Percentiles rank a stretch among this genome's conserved stretches.
phyloP scores from a whole-genome alignment of 2,797 vertebrate genomes.

The Darevskia mixta region DNA sequence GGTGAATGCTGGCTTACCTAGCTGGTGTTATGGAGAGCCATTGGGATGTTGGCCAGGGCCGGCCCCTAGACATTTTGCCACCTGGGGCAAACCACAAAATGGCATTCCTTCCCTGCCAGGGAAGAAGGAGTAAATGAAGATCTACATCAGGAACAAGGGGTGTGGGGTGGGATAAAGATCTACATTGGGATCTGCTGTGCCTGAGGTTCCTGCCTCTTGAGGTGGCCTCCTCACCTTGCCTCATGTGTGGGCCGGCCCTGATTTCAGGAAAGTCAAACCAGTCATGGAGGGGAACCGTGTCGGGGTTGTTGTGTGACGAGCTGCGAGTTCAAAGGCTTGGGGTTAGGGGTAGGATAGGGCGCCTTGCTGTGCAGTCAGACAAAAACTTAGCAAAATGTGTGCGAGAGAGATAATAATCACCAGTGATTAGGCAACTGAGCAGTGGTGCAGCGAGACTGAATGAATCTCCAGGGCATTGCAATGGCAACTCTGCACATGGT shows the following conservation, averaged over 20 bases:
- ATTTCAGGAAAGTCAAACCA: background rate
- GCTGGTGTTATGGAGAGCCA: too few relatives aligned
- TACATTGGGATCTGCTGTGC: too few relatives aligned
- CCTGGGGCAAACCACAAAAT: background rate
- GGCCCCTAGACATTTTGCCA: background rate
- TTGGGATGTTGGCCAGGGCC: too few relatives aligned
- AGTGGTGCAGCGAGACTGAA: background rate
- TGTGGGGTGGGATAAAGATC: too few relatives aligned
- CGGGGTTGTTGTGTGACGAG: background rate
- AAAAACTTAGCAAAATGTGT: background rate
- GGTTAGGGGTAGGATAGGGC: background rate
- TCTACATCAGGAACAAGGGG: too few relatives aligned
- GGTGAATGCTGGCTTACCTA: rapidly evolving
- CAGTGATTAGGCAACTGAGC: background rate
- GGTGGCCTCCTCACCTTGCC: background rate
- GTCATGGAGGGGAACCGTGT: background rate
- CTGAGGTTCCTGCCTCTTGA: too few relatives aligned
- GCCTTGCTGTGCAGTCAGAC: too few relatives aligned
- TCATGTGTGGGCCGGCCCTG: background rate
- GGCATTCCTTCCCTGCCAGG: background rate
- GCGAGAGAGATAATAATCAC: background rate
- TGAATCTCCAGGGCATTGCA: background rate
- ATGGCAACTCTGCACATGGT: background rate
- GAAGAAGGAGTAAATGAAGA: too few relatives aligned
- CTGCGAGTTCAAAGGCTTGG: background rate